Base-by-base conservation (phyloP, 2,888 invertebrate species). In the Callyntrura guangdongensis region DNA sequence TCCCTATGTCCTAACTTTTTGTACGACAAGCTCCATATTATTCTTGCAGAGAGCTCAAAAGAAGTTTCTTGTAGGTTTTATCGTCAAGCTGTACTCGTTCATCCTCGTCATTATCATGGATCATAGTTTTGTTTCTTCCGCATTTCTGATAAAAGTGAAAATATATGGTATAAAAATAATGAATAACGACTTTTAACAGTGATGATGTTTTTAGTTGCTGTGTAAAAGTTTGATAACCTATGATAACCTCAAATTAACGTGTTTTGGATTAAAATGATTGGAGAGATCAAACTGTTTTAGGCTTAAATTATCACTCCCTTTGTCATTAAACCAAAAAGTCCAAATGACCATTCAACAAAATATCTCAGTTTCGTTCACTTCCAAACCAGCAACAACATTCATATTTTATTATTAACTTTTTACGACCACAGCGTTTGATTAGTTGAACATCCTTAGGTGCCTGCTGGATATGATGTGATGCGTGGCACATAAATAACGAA, bases 131-230 rank as follows among this genome's bases (percentile, higher is more conserved):
- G 17, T 20, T 3, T 45, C 53, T 82, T 82, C 81, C 81, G 81
- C 81, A 61, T 82, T 17, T 61, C 36, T 82, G 59, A 14, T 77
- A 82, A 82, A 82, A 82, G 81, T 59, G 81, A 82, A 81, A 82
- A 82, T 82, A 59, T 36, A 36, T 36, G 36, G 36, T 36, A 77
- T 77, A 53, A 53, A 77, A 36, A 36, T 36, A 36, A 36, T 36
- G 12, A 67, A 67, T 67, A 82, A 82, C 12, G 17, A 72, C 20
- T 82, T 45, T 61, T n/a, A 82, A 45, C 61, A 59, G 81, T 82
- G 81, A 82, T 82, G 81, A 82, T 59, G 81, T 61, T 45, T 79
- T 61, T 61, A 82, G 81, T 12, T 82, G 81, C 45, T 82, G 81
- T 20, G 59, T 61, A 12, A 82, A 59, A 61, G n/a, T 82, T 27